Base-by-base conservation (phyloP, 2,888 invertebrate species). In the Hirtodrosophila alboralis region DNA sequence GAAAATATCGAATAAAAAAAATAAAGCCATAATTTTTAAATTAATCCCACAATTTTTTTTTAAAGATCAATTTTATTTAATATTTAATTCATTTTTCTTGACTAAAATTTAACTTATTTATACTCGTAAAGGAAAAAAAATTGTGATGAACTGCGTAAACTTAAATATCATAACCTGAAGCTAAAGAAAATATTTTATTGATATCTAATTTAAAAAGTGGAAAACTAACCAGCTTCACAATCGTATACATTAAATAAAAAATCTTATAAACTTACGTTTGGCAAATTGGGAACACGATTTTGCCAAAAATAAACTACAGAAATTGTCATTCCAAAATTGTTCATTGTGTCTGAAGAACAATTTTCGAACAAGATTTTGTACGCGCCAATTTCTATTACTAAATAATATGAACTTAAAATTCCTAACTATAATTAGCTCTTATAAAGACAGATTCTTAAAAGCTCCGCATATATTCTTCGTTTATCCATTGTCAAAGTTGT, bases 311-410 rank as follows among this genome's bases (percentile, higher is more conserved):
- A n/a, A n/a, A 47, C 56, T 64, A 79, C 49, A 62, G 36, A 60
- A 60, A 68, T 61, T 72, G 64, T 79, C 84, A 79, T 79, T 79
- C 78, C 73, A 83, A 85, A 79, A 79, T 79, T 79, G 78, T 84
- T 84, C 63, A 41, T 6, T 18, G 44, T 45, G 5, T 34, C 4
- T 34, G 21, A 3, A 12, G 61, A 83, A 84, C 78, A 79, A 79
- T 75, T 79, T 79, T 85, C 58, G 78, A 79, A 79, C 78, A 85
- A 79, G 86, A 67, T 75, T 83, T 62, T 45, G 68, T 40, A 59
- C 10, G 41, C 26, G 56, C 31, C 43, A 47, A 52, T 51, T 56
- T 36, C 14, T 14, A 49, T 8, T 36, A 48, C 31, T 69, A 34
- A 40, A 37, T 33, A 31, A 34, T 30, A 23, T 43, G 21, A 26